Evolutionary conservation across 2,113 vertebrate species (phyloP), one percentile per base, ranked within the genome.

Genomic region (Pseudopipra pipra): DNA sequence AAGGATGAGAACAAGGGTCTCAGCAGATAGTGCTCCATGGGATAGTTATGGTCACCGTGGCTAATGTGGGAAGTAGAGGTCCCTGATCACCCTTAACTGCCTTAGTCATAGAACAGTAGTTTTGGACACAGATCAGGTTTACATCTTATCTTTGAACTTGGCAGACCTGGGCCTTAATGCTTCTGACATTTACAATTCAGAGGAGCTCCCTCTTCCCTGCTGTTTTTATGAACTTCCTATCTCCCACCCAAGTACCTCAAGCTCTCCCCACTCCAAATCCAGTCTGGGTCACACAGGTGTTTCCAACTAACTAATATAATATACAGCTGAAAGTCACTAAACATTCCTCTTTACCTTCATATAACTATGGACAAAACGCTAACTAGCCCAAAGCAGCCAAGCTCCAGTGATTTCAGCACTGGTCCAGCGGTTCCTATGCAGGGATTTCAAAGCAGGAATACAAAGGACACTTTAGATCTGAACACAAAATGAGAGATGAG

Each of bases 191-290:
- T 30, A 51, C 19, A 59, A 8, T 3, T 0, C 16, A 14, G 9
- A 13, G 6, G 16, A 78, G 4, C 2, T 55, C 3, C 5, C 9
- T 21, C 8, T 65, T 51, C 31, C 20, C 63, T 12, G 12, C 43
- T 35, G 4, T 7, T 75, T 77, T 77, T 55, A 47, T 87, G 28
- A 8, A 59, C 18, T 74, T 78, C 20, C 11, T 1, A 0, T 63
- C 6, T 62, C 51, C 7, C 4, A 30, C 1, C 1, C 10, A 62
- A 37, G 6, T 11, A 25, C 12, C 13, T 16, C 0, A 0, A 74
- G 46, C 6, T 87, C 10, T 23, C 7, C 2, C 6, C 4, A 4
- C 3, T 7, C 6, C n/a, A 75, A 74, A 33, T 59, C 6, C 27
- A 56, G 14, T 24, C 18, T 67, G 16, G 1, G 67, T 55, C 27